Percentiles rank a stretch among this genome's conserved stretches.
These are phyloP conservation scores for Conops quadrifasciatus DNA, from an alignment of 2,888 invertebrate genomes.

Conservation along the genomic window DNA sequence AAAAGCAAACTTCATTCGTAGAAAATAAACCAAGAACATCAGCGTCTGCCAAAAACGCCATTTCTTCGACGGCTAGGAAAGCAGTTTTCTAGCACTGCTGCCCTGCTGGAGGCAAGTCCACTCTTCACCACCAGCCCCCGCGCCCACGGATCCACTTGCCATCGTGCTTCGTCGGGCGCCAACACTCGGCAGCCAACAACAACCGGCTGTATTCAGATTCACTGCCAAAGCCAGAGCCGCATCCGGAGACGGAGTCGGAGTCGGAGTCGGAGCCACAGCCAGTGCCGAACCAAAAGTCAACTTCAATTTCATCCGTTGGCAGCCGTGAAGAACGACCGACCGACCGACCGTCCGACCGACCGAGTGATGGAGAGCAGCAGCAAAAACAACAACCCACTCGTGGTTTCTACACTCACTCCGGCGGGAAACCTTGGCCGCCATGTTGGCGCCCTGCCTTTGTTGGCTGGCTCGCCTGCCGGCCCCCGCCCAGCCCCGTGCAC, in stretches of 20 bases:
- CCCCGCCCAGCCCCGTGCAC: slow-evolving; percentile 2
- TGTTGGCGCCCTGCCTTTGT: slow-evolving; percentile 31
- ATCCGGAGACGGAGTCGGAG: background rate
- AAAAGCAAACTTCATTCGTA: background rate
- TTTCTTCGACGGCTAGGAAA: slow-evolving; percentile 22
- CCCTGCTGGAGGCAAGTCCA: slow-evolving; percentile 32
- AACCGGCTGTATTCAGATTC: too few relatives aligned
- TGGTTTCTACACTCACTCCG: slow-evolving; percentile 18
- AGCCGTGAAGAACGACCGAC: background rate
- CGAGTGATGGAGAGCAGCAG: background rate
- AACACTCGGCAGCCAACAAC: background rate
- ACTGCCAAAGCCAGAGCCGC: background rate
- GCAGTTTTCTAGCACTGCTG: slow-evolving; percentile 30
- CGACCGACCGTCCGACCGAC: background rate
- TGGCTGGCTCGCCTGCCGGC: slow-evolving; percentile 14
- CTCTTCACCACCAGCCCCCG: background rate
- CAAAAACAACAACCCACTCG: background rate
- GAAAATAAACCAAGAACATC: slow-evolving; percentile 2
- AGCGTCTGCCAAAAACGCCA: background rate
- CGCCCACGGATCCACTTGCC: background rate
- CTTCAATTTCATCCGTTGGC: slow-evolving; percentile 28
- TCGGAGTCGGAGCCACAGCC: background rate
- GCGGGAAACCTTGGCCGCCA: slow-evolving; percentile 32
- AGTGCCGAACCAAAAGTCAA: slow-evolving; percentile 5
- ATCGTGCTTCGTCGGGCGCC: background rate